phyloP scores from a whole-genome alignment of 1,140 invertebrate species.

The Leptonema lineaticorne region DNA sequence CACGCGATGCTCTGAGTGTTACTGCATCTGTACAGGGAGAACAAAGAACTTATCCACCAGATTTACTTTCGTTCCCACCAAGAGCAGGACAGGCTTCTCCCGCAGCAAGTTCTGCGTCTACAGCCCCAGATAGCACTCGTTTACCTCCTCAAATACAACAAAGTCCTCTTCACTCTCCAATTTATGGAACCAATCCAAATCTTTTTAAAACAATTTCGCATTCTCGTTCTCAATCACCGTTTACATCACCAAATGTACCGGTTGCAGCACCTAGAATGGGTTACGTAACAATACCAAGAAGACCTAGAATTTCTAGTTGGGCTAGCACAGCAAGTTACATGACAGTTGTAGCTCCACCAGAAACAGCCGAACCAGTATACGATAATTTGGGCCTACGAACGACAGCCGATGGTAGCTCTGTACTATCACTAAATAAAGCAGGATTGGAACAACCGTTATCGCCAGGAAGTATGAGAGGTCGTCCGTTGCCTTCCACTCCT shows the following conservation, averaged over 20 bases:
- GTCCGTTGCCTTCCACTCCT: constrained; percentile 61
- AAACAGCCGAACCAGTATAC: constrained; percentile 73
- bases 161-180: constrained; percentile 57
- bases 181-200: constrained; percentile 58
- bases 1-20: constrained; percentile 53
- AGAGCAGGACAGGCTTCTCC: constrained; percentile 66
- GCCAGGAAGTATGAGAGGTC: constrained; percentile 56
- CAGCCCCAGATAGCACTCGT: constrained; percentile 67
- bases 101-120: constrained; percentile 71
- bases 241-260: constrained; percentile 59
- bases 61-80: constrained; percentile 76
- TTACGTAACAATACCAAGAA: constrained; percentile 81
- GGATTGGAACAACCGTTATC: constrained; percentile 53
- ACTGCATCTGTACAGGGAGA: constrained; percentile 55
- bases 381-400: constrained; percentile 80
- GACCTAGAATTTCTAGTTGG: constrained; percentile 80
- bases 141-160: constrained; percentile 54
- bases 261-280: constrained; percentile 68
- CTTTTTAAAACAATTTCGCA: constrained; percentile 70
- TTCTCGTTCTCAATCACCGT: constrained; percentile 72
- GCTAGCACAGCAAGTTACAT: constrained; percentile 62
- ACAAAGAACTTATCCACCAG: constrained; percentile 67
- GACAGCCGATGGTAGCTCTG: constrained; percentile 82
- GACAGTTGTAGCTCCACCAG: constrained; percentile 57
- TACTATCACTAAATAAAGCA: constrained; percentile 70